Percentiles rank a stretch among this genome's conserved stretches.
Evolutionary conservation across 2,113 vertebrate species (phyloP).

Genomic region (Corvus hawaiiensis): DNA sequence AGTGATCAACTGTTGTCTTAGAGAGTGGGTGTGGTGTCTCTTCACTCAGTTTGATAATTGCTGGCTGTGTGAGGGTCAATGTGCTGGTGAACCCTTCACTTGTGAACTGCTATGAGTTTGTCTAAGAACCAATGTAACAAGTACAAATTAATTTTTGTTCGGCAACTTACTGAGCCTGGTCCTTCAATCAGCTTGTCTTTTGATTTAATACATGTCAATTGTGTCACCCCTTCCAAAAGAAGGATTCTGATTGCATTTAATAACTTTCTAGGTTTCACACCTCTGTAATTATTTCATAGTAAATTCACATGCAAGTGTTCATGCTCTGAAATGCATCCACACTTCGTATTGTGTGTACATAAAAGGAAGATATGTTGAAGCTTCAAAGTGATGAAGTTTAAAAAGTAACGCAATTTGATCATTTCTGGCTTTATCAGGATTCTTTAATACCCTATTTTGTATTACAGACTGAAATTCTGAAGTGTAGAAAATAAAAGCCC

Average conservation of each 20-base stretch:
- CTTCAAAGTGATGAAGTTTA: neutral
- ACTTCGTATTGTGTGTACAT: neutral
- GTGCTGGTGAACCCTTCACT: neutral
- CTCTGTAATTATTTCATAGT: neutral
- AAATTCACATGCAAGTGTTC: neutral
- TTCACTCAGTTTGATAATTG: neutral
- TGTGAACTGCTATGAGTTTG: neutral
- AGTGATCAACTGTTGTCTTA: accelerated
- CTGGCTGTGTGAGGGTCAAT: neutral
- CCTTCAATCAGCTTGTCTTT: neutral
- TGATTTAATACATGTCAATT: neutral
- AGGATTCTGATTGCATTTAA: neutral
- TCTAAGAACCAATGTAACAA: neutral
- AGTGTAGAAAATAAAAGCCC: neutral
- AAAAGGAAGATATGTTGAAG: neutral
- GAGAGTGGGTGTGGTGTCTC: neutral
- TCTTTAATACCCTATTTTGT: neutral
- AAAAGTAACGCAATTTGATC: neutral
- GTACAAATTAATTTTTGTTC: neutral
- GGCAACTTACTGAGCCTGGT: neutral
- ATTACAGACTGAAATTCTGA: neutral
- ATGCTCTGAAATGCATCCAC: neutral
- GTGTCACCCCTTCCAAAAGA: neutral
- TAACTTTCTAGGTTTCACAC: neutral
- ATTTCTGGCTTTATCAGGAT: neutral